phyloP scores from a whole-genome alignment of 2,113 vertebrate genomes.

The Oreotrochilus melanogaster region DNA sequence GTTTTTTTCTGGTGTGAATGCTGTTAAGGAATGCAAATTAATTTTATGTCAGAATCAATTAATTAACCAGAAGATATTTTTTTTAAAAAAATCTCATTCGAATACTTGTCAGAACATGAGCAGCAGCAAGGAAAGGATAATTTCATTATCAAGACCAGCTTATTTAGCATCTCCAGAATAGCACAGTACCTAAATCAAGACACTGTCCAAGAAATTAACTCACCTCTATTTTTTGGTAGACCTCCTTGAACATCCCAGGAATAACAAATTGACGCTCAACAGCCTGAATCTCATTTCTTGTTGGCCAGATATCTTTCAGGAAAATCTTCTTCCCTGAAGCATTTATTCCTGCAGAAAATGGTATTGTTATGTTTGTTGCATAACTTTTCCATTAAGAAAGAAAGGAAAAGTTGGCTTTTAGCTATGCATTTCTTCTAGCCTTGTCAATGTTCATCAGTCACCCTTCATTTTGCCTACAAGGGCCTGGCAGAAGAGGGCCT shows the following conservation, averaged over 20 bases:
- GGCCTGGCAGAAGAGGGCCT: not conserved
- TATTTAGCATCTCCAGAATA: not conserved
- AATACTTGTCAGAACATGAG: not conserved
- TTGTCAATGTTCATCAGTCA: not conserved
- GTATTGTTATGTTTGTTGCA: not conserved
- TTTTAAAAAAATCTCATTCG: not conserved
- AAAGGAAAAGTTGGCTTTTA: not conserved
- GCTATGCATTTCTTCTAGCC: not conserved
- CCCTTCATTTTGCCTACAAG: not conserved
- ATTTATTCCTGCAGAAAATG: conserved; percentile 78
- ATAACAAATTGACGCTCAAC: conserved; percentile 91
- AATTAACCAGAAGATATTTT: not conserved
- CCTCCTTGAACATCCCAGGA: conserved; percentile 97
- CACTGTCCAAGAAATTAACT: not conserved
- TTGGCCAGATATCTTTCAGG: conserved; percentile 95
- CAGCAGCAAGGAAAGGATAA: not conserved
- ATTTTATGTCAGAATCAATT: not conserved
- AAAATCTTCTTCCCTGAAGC: conserved; percentile 85
- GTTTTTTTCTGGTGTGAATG: not conserved
- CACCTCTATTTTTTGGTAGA: conserved; percentile 97
- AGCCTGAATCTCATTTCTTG: conserved; percentile 91
- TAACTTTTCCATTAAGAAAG: not conserved
- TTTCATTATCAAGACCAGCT: not conserved
- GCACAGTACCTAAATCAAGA: not conserved
- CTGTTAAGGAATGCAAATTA: not conserved